Base-by-base conservation (phyloP, 1,140 invertebrate genomes). In the Eurosta solidaginis region DNA sequence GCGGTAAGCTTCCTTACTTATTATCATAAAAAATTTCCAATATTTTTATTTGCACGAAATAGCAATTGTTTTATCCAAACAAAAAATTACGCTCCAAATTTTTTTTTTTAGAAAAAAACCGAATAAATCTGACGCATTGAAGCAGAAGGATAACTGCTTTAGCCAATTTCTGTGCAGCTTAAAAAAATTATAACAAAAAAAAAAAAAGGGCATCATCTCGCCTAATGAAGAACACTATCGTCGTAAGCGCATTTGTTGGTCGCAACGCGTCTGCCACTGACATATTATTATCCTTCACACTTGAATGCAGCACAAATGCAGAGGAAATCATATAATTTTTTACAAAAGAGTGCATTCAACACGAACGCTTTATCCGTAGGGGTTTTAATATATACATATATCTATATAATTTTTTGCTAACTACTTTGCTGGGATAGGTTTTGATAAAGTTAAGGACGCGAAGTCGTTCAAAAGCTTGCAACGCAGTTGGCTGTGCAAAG, bases 231-330 rank as follows among this genome's bases (percentile, higher is more conserved):
- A 33, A 36, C 59, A 68, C n/a, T n/a, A n/a, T 42, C 59, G 40
- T 2, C 59, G n/a, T 68, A 68, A 42, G 29, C 59, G 59, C n/a
- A 40, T 68, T 68, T 42, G 52, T 29, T 52, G n/a, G 59, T 33
- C 40, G 33, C 59, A 68, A n/a, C n/a, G 14, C 59, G n/a, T n/a
- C 59, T 40, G 59, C 33, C n/a, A 33, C 59, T 68, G 59, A 20
- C 59, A 68, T 36, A 68, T 68, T 68, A 68, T 68, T 68, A 68
- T 68, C 59, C 59, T 68, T 68, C 59, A 68, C 59, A 68, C 59
- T 68, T 36, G 59, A 68, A 68, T 68, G 29, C 33, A 36, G 59
- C 59, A 68, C 33, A 42, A 68, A 68, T 42, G 59, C 59, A 22
- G 59, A 42, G 59, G 59, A 68, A 68, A 68, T 68, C 33, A 68